Evolutionary conservation across 2,113 vertebrate species (phyloP), one percentile per base, ranked within the genome.

Genomic region (Datnioides undecimradiatus): DNA sequence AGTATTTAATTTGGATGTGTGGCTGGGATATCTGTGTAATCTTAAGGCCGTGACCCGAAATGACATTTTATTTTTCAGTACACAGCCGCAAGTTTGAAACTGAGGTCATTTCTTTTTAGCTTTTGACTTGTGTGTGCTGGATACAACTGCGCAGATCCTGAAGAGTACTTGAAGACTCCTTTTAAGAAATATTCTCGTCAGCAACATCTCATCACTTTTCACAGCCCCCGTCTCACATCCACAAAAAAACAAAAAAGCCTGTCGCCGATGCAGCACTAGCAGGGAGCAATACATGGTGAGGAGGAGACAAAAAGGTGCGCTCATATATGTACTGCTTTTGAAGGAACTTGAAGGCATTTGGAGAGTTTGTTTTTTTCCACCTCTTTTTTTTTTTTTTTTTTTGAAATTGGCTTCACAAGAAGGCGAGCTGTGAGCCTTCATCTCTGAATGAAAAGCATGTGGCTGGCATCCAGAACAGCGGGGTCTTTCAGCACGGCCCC

Each of bases 361-460:
- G 84, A 88, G 79, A 89, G 90, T 93, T 92, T 88, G 77, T 89
- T 89, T 92, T 91, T 92, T 92, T 83, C 83, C 69, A 65, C 66
- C 59, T 54, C 65, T 66, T 67, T 57, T 63, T 46, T 70, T 66
- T 19, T 76, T 81, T 80, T 85, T 74, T 86, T 90, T 85, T 76
- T 87, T 81, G 38, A 88, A 92, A 88, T 91, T 93, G 93, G 93
- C 93, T 95, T 90, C 91, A 95, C 92, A 93, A 94, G 94, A 94
- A 94, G 92, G 93, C 78, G 85, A 93, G 88, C 92, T 93, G 86
- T 90, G 93, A 94, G 93, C 93, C 95, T 95, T 95, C 93, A 95
- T 96, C 94, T 96, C 93, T 95, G 93, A 96, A 95, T 95, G 94
- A 94, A 93, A 95, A 94, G 93, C 94, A 94, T 95, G 94, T 95